These are phyloP conservation scores for Troilus luridus DNA, from an alignment of 2,888 invertebrate genomes.

Conservation along the genomic window DNA sequence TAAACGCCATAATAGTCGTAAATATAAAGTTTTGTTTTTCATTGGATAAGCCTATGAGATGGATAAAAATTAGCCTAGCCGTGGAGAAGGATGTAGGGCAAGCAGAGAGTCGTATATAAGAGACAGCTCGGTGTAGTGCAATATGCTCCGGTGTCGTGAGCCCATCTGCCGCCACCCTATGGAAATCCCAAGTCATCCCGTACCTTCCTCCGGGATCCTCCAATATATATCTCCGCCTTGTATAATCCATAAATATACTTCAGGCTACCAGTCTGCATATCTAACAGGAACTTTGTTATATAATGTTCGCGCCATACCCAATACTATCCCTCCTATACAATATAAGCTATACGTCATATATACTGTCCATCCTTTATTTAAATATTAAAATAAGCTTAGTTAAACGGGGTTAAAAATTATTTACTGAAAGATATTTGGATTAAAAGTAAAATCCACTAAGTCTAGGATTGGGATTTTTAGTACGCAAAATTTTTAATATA, in stretches of 20 bases:
- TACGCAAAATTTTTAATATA: too few species aligned
- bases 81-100: not conserved
- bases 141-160: not conserved
- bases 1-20: too few species aligned
- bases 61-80: not conserved
- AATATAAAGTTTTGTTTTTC: not conserved
- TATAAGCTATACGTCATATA: not conserved
- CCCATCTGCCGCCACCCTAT: constrained; percentile 30
- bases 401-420: too few species aligned
- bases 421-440: too few species aligned
- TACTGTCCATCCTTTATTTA: too few species aligned
- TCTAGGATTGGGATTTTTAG: too few species aligned
- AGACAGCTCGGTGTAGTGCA: constrained; percentile 26
- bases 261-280: not conserved
- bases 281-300: not conserved
- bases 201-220: not conserved
- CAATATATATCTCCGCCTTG: constrained; percentile 25
- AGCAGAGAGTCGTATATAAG: not conserved
- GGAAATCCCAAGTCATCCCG: constrained; percentile 8
- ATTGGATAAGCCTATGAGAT: not conserved
- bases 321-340: not conserved
- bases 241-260: constrained; percentile 39
- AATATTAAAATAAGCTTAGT: too few species aligned
- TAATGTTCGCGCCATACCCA: not conserved
- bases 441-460: too few species aligned